Evolutionary conservation across 2,888 invertebrate genomes (phyloP), one percentile per base, ranked within the genome.

Genomic region (Amblyteles armatorius): DNA sequence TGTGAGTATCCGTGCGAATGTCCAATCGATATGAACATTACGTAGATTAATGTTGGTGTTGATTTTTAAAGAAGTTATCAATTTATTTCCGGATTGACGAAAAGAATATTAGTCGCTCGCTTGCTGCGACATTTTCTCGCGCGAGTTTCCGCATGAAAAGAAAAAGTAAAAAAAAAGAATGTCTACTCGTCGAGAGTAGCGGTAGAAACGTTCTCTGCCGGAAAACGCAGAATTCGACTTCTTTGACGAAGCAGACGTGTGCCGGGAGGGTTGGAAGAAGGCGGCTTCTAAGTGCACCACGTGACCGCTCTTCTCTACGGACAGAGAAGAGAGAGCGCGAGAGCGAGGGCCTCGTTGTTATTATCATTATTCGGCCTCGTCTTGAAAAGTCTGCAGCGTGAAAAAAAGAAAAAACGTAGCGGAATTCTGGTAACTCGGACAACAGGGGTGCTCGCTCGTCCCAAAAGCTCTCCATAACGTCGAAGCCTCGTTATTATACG

Each of bases 321-420:
- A 48, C 26, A 33, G 29, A 33, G 68, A 29, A 29, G 19, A n/a
- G 78, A 68, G 78, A 69, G 48, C 33, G 76, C 48, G 44, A 60
- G n/a, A 29, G 57, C 22, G 68, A 52, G 63, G 63, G 6, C 50
- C 50, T 65, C 50, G 50, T 76, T 76, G 74, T 76, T 76, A 36
- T 76, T 65, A 76, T 76, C 74, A 76, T 76, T 76, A 76, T 76
- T 65, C 65, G 65, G 63, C 74, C 63, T 76, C 74, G 65, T 65
- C 65, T 76, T 65, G 74, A 63, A 65, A 63, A 76, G 60, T 76
- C 29, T 65, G 19, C 11, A 19, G 50, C 5, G 44, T 63, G 29
- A 57, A 48, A 63, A 74, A 74, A 63, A 40, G 1, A 7, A 40
- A 4, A 16, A 44, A 16, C 3, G 44, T 44, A 44, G 44, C 44